Evolutionary conservation across 2,113 vertebrate genomes (phyloP), one percentile per base, ranked within the genome.

Genomic region (Cryptomyrus ogoouensis): DNA sequence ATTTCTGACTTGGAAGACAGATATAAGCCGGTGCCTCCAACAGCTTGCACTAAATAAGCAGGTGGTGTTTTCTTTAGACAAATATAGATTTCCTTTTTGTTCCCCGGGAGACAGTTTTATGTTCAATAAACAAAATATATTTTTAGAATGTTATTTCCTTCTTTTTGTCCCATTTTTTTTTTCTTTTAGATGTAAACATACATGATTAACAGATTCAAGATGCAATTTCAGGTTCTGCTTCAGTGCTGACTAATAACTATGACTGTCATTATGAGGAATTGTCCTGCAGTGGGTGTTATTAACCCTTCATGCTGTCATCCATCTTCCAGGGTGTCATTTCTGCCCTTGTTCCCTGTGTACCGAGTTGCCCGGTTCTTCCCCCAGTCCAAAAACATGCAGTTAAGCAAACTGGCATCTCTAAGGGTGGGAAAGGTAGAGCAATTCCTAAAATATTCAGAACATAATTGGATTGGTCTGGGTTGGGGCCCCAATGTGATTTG

Each of bases 121-220:
- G 31, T 80, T 42, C 35, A 39, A 80, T 80, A 80, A 80, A 35
- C 27, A 35, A 39, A 35, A 80, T 80, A 42, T 80, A 80, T 80
- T 80, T 80, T 39, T 80, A 80, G 74, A 42, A 42, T 80, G 74
- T 80, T 80, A 42, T 86, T 89, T 44, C 74, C 74, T 39, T 70
- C n/a, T 70, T 70, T 70, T 39, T 6, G 35, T 77, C 50, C 5
- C 70, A 35, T 39, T 77, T 42, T 39, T n/a, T n/a, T 47, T 13
- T 31, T 74, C 12, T 80, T 42, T 80, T 39, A 80, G 66, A 74
- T 35, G n/a, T 74, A 74, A 27, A 74, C 27, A 35, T 27, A 10
- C 27, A 35, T 3, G 31, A 31, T 74, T 35, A 15, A 12, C 66
- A 74, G 66, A 27, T 15, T 70, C n/a, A 2, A 77, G 31, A 39